Percentiles rank a stretch among this genome's conserved stretches.
These are phyloP conservation scores for Lerema accius DNA, from an alignment of 1,140 invertebrate genomes.

Conservation along the genomic window DNA sequence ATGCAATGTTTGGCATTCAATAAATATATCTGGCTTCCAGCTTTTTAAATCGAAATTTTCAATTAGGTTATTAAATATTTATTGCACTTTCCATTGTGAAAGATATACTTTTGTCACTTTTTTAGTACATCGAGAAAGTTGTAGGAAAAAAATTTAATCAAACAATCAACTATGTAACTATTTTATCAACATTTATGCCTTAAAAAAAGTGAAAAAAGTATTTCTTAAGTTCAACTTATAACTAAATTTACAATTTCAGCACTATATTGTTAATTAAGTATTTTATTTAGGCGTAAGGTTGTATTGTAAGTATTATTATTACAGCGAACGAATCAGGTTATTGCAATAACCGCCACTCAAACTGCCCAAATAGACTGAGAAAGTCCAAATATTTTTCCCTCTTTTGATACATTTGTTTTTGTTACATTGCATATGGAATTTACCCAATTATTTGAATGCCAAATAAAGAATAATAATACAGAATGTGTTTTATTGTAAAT, in stretches of 20 bases:
- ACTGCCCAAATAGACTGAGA: conserved; percentile 79
- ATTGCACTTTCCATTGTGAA: not conserved
- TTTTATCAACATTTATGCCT: too few relatives aligned
- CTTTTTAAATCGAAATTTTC: conserved; percentile 14
- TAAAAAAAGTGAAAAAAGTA: not conserved
- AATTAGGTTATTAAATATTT: conserved; percentile 2
- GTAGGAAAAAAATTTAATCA: too few relatives aligned
- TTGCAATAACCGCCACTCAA: conserved; percentile 41
- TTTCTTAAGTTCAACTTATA: conserved; percentile 3
- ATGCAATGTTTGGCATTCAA: conserved; percentile 54
- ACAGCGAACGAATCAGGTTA: conserved; percentile 24
- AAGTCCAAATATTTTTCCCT: conserved; percentile 75
- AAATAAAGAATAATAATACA: conserved; percentile 67
- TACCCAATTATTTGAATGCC: conserved; percentile 78
- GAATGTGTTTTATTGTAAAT: not conserved
- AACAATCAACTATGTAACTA: too few relatives aligned
- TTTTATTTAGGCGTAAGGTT: conserved; percentile 46
- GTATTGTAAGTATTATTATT: conserved; percentile 24
- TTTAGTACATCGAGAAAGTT: not conserved
- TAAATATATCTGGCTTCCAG: conserved; percentile 33
- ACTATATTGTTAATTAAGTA: conserved; percentile 36
- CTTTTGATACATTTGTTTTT: conserved; percentile 72
- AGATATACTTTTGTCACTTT: not conserved
- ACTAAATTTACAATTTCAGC: conserved; percentile 13
- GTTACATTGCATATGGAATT: conserved; percentile 74